Base-by-base conservation (phyloP, 1,140 invertebrate species). In the Pogonomyrmex californicus region DNA sequence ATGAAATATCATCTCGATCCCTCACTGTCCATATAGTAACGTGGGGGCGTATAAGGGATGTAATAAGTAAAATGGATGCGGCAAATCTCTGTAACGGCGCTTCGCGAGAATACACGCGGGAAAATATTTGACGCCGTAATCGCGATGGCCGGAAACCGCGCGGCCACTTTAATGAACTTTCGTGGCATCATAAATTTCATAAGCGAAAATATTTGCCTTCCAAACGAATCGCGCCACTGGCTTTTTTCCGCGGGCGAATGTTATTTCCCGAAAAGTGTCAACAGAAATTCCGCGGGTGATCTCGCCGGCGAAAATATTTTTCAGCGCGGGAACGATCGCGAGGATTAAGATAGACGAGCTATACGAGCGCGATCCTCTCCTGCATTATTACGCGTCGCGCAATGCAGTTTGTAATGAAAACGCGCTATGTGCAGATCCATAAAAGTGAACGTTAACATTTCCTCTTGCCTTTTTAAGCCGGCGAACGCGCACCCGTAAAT, bases 21-120 rank as follows among this genome's bases (percentile, higher is more conserved):
- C 12, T 83, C 79, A 75, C 79, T 75, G 79, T 82, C 79, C 54
- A 73, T 60, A 71, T 60, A 71, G 41, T 82, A 83, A 75, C 66
- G 70, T 4, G 23, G n/a, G n/a, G n/a, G 68, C 60, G 79, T 73
- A 83, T 75, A 83, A 83, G n/a, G 68, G 54, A 83, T 75, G 79
- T 83, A 83, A 83, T 83, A 83, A 83, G 75, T 83, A 83, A 75
- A 83, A 83, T 83, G 79, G 68, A 83, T 75, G 79, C 79, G 68
- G 54, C 79, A 60, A 83, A 82, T 82, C 79, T 73, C 68, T 73
- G 68, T 83, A 75, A 83, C 54, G 62, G 41, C 12, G 30, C 54
- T 73, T 30, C 38, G 38, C 63, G 58, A 30, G 17, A 56, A 41
- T 81, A 70, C 77, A 68, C 47, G 49, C 78, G 68, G 79, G 54